These are phyloP conservation scores for Dallia pectoralis DNA, from an alignment of 2,797 vertebrate species.

Conservation along the genomic window DNA sequence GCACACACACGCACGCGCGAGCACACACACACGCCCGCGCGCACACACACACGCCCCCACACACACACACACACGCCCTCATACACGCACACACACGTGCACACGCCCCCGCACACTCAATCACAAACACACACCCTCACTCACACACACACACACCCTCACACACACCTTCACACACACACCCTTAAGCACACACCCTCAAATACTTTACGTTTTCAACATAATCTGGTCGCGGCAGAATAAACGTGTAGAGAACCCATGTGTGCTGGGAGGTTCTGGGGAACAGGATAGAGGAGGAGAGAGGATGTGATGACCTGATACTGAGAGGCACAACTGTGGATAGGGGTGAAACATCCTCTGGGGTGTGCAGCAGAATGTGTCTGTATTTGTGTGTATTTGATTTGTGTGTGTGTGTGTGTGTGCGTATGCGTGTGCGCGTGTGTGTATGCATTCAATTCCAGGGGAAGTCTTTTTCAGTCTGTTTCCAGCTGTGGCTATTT, in stretches of 20 bases:
- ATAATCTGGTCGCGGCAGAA: too few species aligned
- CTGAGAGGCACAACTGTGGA: conserved; percentile 57
- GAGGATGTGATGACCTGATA: conserved; percentile 39
- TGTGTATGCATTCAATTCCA: conserved; percentile 24
- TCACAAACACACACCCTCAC: neutral
- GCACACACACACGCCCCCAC: neutral
- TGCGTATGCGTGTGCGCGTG: conserved; percentile 15
- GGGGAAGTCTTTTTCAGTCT: conserved; percentile 36
- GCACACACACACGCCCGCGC: too few species aligned
- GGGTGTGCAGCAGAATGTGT: conserved; percentile 33
- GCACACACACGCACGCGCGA: neutral
- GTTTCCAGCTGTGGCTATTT: conserved; percentile 46
- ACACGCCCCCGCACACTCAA: neutral
- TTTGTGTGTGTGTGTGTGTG: conserved; percentile 1
- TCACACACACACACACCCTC: neutral
- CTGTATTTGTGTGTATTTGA: conserved; percentile 22
- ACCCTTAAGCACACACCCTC: too few species aligned
- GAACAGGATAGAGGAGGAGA: neutral
- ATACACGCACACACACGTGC: too few species aligned
- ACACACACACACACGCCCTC: too few species aligned
- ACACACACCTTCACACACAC: too few species aligned
- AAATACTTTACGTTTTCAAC: too few species aligned
- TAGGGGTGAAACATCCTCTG: conserved; percentile 31
- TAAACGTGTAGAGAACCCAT: conserved; percentile 27
- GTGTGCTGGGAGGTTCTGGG: conserved; percentile 25